Base-by-base conservation (phyloP, 2,888 invertebrate genomes). In the Poecilobothrus nobilitatus region DNA sequence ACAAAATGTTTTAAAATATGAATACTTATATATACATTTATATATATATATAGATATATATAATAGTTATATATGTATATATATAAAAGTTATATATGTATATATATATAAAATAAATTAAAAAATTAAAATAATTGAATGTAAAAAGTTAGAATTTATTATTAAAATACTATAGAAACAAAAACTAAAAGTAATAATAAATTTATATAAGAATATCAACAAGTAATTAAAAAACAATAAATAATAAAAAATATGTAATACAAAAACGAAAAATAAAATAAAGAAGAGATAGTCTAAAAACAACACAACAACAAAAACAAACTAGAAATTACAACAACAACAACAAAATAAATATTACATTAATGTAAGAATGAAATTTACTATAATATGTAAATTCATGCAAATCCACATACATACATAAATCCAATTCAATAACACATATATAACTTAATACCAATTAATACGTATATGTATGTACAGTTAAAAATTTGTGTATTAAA, bases 51-150 rank as follows among this genome's bases (percentile, higher is more conserved):
- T 15, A 63, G 66, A 44, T 63, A 67, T 66, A 61, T 67, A 68
- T 68, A 67, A 66, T 44, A 66, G 66, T 34, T 22, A 65, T n/a
- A 18, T 44, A 15, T 44, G 12, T 44, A 44, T 15, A 44, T 3
- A 15, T 6, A 44, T 7, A 34, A 34, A 34, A 34, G 6, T 7
- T 34, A 34, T 34, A 34, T 34, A 63, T 67, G 67, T 20, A 62
- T 5, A 71, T 71, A 73, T 72, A 73, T 73, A 72, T 75, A 75
- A 75, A n/a, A n/a, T n/a, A n/a, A n/a, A 76, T 73, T 75, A 74
- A 78, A 75, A 72, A 75, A 74, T 71, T 74, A 74, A 76, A 74
- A 74, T 73, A 75, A 76, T 72, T 70, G 68, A 70, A 72, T 72
- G 72, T 71, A 71, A 72, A 75, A 73, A 74, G 73, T 65, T 70